phyloP scores from a whole-genome alignment of 2,797 vertebrate genomes.

The Lycodopsis pacificus region DNA sequence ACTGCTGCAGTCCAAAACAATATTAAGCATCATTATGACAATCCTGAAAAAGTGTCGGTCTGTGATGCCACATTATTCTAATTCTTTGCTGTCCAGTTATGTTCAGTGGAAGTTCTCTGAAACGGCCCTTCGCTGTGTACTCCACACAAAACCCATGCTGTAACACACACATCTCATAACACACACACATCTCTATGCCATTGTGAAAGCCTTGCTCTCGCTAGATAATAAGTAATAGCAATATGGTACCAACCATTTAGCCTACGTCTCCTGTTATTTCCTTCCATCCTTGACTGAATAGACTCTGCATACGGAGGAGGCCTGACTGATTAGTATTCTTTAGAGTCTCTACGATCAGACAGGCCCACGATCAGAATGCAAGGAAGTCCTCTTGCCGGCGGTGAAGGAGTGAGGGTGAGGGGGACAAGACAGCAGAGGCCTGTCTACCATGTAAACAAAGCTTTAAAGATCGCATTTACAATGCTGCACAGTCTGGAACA shows the following conservation, averaged over 20 bases:
- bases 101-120: not conserved
- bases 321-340: constrained; percentile 84
- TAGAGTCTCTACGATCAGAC: constrained; percentile 68
- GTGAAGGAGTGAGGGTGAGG: constrained; percentile 62
- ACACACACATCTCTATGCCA: constrained; percentile 4
- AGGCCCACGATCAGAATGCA: constrained; percentile 79
- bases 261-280: constrained; percentile 59
- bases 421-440: constrained; percentile 72
- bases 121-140: not conserved
- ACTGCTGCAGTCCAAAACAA: not conserved
- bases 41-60: not conserved
- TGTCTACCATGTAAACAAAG: constrained; percentile 80
- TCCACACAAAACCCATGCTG: not conserved
- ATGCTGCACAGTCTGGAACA: constrained; percentile 56
- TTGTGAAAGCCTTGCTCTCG: constrained; percentile 5
- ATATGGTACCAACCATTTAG: constrained; percentile 59
- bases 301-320: constrained; percentile 56
- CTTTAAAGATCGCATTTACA: constrained; percentile 74
- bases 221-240: constrained; percentile 45
- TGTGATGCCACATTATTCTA: not conserved
- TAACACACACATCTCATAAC: constrained; percentile 6
- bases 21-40: not conserved
- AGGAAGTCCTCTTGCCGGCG: constrained; percentile 77
- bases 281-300: constrained; percentile 39
- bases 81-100: not conserved